Base-by-base conservation (phyloP, 2,888 invertebrate genomes). In the Drosophila greeni region DNA sequence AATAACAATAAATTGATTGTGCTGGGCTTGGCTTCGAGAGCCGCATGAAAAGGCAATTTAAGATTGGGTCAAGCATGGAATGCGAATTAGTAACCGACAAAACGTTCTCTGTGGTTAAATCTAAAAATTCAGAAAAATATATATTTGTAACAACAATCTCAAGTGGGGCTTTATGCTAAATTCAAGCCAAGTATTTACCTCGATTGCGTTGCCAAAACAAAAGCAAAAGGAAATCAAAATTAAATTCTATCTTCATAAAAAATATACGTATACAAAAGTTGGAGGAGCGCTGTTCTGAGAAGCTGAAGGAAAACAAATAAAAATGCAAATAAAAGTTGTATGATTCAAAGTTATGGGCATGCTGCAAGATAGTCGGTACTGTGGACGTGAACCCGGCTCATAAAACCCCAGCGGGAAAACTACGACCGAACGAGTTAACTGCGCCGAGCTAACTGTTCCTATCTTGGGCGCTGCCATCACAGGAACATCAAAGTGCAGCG, bases 301-400 rank as follows among this genome's bases (percentile, higher is more conserved):
- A 70, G 47, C 40, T 53, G 16, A 37, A 39, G 59, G 47, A 57
- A 75, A 60, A 66, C 49, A 64, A 76, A 75, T 75, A 78, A 70
- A 80, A 78, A 78, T 80, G 80, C 70, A 80, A 80, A 78, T 75
- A 78, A 80, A 75, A 75, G 69, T 75, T 75, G 59, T 64, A 65
- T 69, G 72, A 74, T 42, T 54, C 60, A 67, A 69, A 80, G 75
- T 75, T 77, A 78, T 80, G 70, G 70, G 68, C 65, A 66, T 56
- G 64, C 66, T 60, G 59, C 59, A 56, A 60, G 59, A 69, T 59
- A 47, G 45, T 47, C 45, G 29, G 29, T 31, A 70, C 57, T 52
- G 47, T 31, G 54, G 71, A 64, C 47, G 57, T 56, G 68, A 62
- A 47, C 56, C 56, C 72, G 72, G 48, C 62, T 66, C 77, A 67